Base-by-base conservation (phyloP, 2,797 vertebrate genomes). In the Rachycentron canadum region DNA sequence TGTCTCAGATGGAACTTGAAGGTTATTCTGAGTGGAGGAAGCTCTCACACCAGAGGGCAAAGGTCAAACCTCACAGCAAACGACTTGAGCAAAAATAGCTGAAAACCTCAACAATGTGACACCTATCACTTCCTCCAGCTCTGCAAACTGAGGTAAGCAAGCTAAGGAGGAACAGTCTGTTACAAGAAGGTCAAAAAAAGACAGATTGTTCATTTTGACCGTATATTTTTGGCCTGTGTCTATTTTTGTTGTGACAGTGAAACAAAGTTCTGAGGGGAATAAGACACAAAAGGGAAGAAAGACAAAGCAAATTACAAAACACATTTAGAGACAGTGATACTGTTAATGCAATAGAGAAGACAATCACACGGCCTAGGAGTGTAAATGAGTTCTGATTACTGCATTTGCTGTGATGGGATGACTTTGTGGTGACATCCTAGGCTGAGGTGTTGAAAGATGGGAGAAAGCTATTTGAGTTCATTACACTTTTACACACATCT, bases 351-450 rank as follows among this genome's bases (percentile, higher is more conserved):
- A 83, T 63, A 77, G 82, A 80, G 78, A 67, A 61, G 57, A 65
- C 73, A 62, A 69, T 67, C 45, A 55, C 58, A 50, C 43, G 9
- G 55, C 64, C 28, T 69, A 25, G 13, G 40, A 69, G 88, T 81
- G 80, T 65, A 83, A 90, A 89, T 85, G 49, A 90, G 69, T 53
- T 52, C 59, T 71, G 69, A 83, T 92, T 75, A 82, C 83, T 69
- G 69, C 10, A 75, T 85, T 87, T 5, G 21, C 67, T 36, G 81
- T 64, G 68, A 91, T 52, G 21, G 32, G 56, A 38, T 77, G 77
- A 87, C 62, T 81, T 79, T 82, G 83, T 45, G 34, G 60, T 70
- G 70, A 75, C 68, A 84, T 77, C 69, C 21, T 60, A 17, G 28
- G 5, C 40, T 25, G 57, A 76, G 66, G 76, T 76, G 79, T 28